Conservation (phyloP, 2,113 vertebrate genomes). For the Physeter macrocephalus region DNA sequence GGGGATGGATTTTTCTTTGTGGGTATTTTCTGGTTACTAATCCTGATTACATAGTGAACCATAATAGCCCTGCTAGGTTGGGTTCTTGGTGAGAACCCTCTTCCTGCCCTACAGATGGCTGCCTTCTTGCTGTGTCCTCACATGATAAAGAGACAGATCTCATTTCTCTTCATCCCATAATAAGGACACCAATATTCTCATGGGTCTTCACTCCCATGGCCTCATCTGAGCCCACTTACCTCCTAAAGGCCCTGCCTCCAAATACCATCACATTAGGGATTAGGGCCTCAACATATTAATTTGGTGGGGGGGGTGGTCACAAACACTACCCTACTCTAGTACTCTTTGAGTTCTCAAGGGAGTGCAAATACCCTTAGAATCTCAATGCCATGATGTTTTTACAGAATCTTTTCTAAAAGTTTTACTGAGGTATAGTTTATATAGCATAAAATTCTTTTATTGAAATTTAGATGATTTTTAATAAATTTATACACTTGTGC, state of each 20-base stretch:
- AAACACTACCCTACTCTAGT: background rate
- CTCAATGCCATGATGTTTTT: background rate
- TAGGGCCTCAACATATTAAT: background rate
- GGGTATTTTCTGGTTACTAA: background rate
- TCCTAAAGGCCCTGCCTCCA: background rate
- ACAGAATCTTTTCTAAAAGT: background rate
- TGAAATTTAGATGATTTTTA: background rate
- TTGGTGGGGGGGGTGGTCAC: accelerated
- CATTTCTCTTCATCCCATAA: background rate
- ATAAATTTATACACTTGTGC: background rate
- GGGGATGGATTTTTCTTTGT: background rate
- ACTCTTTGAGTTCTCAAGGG: background rate
- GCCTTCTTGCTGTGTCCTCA: background rate
- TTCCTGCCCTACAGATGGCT: background rate
- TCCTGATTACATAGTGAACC: background rate
- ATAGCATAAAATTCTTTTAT: background rate
- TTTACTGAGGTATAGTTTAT: background rate
- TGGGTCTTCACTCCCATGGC: background rate
- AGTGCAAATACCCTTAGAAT: background rate
- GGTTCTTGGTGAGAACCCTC: background rate
- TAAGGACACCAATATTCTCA: background rate
- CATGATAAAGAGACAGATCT: background rate
- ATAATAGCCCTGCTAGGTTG: background rate
- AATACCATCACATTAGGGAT: background rate
- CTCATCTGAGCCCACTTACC: background rate